phyloP scores from a whole-genome alignment of 1,140 invertebrate genomes.

The Meloidogyne chitwoodi region DNA sequence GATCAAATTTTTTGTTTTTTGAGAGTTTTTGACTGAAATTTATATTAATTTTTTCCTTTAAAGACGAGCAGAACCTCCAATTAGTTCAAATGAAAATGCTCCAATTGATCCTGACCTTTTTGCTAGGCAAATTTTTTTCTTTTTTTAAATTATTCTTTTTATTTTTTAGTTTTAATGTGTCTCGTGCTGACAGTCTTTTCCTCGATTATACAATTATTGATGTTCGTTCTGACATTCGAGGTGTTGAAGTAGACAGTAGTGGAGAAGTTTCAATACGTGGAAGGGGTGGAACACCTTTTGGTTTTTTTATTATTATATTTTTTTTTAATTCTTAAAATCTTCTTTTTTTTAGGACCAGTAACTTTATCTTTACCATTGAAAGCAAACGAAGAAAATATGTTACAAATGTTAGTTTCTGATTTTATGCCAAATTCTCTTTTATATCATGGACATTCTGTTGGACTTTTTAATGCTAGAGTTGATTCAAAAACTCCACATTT shows the following conservation, averaged over 20 bases:
- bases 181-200: slow-evolving; percentile 47
- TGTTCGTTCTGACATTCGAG: slow-evolving; percentile 29
- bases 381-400: slow-evolving; percentile 49
- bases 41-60: background rate
- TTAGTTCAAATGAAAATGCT: background rate
- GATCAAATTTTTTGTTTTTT: too few relatives aligned
- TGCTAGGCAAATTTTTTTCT: background rate
- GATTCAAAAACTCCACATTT: slow-evolving; percentile 57
- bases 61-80: background rate
- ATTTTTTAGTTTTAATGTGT: slow-evolving; percentile 39
- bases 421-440: slow-evolving; percentile 55
- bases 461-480: slow-evolving; percentile 55
- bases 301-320: background rate
- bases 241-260: slow-evolving; percentile 50
- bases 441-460: slow-evolving; percentile 56
- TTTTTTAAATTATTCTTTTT: background rate
- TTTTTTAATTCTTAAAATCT: background rate
- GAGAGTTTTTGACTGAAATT: background rate
- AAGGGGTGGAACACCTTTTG: slow-evolving; percentile 50
- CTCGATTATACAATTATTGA: slow-evolving; percentile 52
- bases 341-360: slow-evolving; percentile 31
- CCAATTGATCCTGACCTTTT: slow-evolving; percentile 7
- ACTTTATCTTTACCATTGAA: slow-evolving; percentile 33
- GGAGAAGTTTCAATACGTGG: slow-evolving; percentile 48
- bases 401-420: slow-evolving; percentile 57